Conservation (phyloP, 2,888 invertebrate species). For the Anoplius nigerrimus region DNA sequence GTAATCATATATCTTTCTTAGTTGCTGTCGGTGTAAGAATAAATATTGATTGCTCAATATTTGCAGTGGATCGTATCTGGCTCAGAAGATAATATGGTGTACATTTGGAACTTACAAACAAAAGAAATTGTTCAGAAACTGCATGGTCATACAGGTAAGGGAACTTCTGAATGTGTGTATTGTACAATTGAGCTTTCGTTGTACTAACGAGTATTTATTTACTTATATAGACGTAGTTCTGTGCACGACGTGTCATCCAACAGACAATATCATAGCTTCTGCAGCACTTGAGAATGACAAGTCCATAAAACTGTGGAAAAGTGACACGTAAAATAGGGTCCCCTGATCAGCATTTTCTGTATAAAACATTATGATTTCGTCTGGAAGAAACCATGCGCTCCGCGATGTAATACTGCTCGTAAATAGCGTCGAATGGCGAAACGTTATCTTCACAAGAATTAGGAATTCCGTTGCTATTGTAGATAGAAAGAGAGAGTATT, state of each 20-base stretch:
- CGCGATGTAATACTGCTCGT: no score
- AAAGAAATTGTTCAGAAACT: constrained; percentile 99
- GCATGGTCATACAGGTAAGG: constrained; percentile 93
- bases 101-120: constrained; percentile 99
- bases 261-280: constrained; percentile 99
- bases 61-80: constrained; percentile 99
- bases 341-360: neutral
- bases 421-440: neutral
- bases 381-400: no score
- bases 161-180: neutral
- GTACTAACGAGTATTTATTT: constrained; percentile 7
- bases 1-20: constrained; percentile 74
- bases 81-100: constrained; percentile 99
- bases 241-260: constrained; percentile 99
- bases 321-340: constrained; percentile 84
- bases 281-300: constrained; percentile 99
- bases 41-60: constrained; percentile 29
- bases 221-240: constrained; percentile 86
- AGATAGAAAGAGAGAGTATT: constrained; percentile 5
- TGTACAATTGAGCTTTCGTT: neutral
- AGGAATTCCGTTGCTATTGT: constrained; percentile 4
- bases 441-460: neutral
- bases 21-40: constrained; percentile 10
- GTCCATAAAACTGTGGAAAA: constrained; percentile 99
- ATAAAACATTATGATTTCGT: neutral